These are phyloP conservation scores for Nomada fabriciana DNA, from an alignment of 2,888 invertebrate genomes.

Conservation along the genomic window DNA sequence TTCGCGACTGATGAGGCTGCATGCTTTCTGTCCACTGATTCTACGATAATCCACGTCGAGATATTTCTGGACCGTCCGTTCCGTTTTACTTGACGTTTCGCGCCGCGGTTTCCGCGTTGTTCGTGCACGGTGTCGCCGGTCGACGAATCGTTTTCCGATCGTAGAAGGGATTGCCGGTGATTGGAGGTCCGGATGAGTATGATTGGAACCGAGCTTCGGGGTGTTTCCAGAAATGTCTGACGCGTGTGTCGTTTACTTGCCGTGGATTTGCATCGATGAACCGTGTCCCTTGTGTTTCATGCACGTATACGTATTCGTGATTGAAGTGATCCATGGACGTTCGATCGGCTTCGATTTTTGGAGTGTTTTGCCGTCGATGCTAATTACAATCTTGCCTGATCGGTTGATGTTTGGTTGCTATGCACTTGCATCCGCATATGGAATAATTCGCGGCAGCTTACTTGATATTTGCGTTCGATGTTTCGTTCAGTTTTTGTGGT, in stretches of 20 bases:
- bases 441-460: neutral
- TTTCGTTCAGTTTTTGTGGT: too few relatives aligned
- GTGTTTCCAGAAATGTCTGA: conserved; percentile 16
- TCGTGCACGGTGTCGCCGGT: neutral
- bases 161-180: conserved; percentile 4
- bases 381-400: neutral
- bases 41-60: neutral
- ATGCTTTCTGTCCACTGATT: neutral
- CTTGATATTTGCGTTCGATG: neutral
- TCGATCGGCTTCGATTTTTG: neutral
- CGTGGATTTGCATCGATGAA: neutral
- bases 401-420: neutral
- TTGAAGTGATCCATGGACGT: neutral
- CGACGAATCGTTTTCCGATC: neutral
- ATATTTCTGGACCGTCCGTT: conserved; percentile 13
- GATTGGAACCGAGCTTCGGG: neutral
- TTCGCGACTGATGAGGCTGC: neutral
- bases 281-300: neutral
- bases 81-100: neutral
- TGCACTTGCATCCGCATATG: neutral
- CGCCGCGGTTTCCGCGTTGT: too few relatives aligned
- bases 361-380: neutral
- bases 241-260: neutral
- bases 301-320: conserved; percentile 3
- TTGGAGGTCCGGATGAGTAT: neutral